Conservation (phyloP, 1,140 invertebrate genomes). For the Drosophila pallidifrons region DNA sequence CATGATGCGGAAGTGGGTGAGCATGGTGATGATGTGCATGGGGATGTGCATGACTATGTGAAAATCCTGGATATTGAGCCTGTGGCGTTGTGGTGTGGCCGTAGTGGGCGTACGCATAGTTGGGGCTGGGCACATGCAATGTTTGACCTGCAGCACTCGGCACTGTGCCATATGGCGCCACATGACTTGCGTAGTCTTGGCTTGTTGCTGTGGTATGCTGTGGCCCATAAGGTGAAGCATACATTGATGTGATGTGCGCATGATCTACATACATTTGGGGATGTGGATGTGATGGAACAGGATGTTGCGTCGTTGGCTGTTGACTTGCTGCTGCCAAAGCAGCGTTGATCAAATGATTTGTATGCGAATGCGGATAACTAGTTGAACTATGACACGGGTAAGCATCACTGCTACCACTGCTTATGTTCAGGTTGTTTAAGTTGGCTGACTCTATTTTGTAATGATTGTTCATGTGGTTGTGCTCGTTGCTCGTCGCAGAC, state of each 20-base stretch:
- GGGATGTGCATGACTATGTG: conserved; percentile 45
- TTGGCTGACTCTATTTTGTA: conserved; percentile 17
- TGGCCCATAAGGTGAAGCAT: conserved; percentile 44
- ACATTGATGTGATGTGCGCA: conserved; percentile 58
- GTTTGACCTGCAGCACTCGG: conserved; percentile 59
- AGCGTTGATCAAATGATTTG: conserved; percentile 67
- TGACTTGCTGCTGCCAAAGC: conserved; percentile 46
- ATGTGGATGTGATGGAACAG: conserved; percentile 54
- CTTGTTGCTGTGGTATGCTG: conserved; percentile 46
- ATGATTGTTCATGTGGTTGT: conserved; percentile 47
- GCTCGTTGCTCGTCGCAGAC: conserved; percentile 43
- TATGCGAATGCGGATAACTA: conserved; percentile 64
- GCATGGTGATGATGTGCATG: conserved; percentile 40
- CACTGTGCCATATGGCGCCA: conserved; percentile 20
- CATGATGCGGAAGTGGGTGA: conserved; percentile 59
- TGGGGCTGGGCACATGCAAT: conserved; percentile 79
- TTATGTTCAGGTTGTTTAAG: conserved; percentile 33
- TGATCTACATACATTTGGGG: conserved; percentile 81
- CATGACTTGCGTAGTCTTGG: conserved; percentile 54
- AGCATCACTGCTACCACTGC: conserved; percentile 24
- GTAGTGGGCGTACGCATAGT: conserved; percentile 72
- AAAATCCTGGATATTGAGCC: conserved; percentile 54
- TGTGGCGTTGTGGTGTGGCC: conserved; percentile 52
- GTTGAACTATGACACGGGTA: conserved; percentile 53
- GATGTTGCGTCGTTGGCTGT: conserved; percentile 48